Percentiles rank a stretch among this genome's conserved stretches.
These are phyloP conservation scores for Drosophila falleni DNA, from an alignment of 2,888 invertebrate species.

Conservation along the genomic window DNA sequence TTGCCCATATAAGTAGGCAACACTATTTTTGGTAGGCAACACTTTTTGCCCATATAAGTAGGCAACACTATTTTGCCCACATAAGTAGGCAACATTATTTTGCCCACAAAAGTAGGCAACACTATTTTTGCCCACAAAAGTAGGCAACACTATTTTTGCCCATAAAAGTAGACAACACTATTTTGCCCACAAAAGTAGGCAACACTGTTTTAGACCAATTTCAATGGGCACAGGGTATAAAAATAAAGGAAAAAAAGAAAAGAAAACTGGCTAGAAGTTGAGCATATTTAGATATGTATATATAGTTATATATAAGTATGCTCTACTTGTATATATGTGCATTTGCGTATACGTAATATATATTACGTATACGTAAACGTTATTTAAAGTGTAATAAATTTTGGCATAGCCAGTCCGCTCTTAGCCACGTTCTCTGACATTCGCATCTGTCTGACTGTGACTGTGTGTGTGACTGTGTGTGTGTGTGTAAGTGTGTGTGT, in stretches of 20 bases:
- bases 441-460: slow-evolving; percentile 18
- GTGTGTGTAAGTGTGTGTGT: slow-evolving; percentile 16
- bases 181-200: too few relatives aligned
- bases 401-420: slow-evolving; percentile 37
- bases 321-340: neutral
- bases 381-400: slow-evolving; percentile 72
- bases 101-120: too few relatives aligned
- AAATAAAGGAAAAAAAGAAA: neutral
- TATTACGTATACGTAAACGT: slow-evolving; percentile 53
- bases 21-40: too few relatives aligned
- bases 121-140: too few relatives aligned
- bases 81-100: too few relatives aligned
- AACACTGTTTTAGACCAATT: too few relatives aligned
- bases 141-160: too few relatives aligned
- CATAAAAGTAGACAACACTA: too few relatives aligned
- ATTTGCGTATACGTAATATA: slow-evolving; percentile 16
- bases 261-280: slow-evolving; percentile 1
- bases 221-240: too few relatives aligned
- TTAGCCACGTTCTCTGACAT: slow-evolving; percentile 5
- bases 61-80: too few relatives aligned
- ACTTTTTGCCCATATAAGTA: too few relatives aligned
- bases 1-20: too few relatives aligned
- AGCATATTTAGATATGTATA: neutral
- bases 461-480: slow-evolving; percentile 6
- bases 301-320: neutral